Conservation (phyloP, 1,140 invertebrate genomes). For the Drosophila bipectinata region DNA sequence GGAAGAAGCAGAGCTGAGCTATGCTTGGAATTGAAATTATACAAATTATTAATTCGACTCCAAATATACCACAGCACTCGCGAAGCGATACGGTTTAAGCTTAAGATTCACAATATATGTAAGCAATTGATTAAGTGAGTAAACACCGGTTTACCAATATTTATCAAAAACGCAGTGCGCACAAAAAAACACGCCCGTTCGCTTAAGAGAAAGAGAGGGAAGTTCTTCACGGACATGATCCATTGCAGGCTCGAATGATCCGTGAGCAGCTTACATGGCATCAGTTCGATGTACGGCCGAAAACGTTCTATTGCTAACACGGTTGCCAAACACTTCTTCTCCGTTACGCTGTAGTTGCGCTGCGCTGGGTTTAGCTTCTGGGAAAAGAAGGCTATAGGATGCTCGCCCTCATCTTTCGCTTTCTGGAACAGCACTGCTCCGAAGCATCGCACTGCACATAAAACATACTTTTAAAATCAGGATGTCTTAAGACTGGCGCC, state of each 20-base stretch:
- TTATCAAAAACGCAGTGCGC: too few relatives aligned
- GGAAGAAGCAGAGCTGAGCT: too few relatives aligned
- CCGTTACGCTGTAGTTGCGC: background rate
- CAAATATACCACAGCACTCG: too few relatives aligned
- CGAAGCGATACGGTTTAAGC: too few relatives aligned
- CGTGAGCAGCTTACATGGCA: slow-evolving; percentile 1
- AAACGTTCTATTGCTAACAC: background rate
- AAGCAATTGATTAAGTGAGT: too few relatives aligned
- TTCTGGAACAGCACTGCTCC: background rate
- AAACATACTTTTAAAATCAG: slow-evolving; percentile 1
- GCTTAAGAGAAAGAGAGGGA: too few relatives aligned
- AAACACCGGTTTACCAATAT: too few relatives aligned
- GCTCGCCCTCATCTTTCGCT: background rate
- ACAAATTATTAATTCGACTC: too few relatives aligned
- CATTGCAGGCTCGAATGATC: slow-evolving; percentile 15
- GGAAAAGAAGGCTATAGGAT: slow-evolving; percentile 4
- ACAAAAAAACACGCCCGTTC: too few relatives aligned
- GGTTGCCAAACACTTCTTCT: slow-evolving; percentile 2
- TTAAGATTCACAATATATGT: too few relatives aligned
- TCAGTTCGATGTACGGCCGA: background rate
- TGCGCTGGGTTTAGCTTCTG: too few relatives aligned
- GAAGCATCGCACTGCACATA: slow-evolving; percentile 9
- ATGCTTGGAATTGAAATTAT: too few relatives aligned
- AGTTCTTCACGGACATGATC: slow-evolving; percentile 7
- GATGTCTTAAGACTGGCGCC: background rate